Percentiles rank a stretch among this genome's conserved stretches.
These are phyloP conservation scores for Trachelipus rathkii DNA, from an alignment of 1,140 invertebrate genomes.

Conservation along the genomic window DNA sequence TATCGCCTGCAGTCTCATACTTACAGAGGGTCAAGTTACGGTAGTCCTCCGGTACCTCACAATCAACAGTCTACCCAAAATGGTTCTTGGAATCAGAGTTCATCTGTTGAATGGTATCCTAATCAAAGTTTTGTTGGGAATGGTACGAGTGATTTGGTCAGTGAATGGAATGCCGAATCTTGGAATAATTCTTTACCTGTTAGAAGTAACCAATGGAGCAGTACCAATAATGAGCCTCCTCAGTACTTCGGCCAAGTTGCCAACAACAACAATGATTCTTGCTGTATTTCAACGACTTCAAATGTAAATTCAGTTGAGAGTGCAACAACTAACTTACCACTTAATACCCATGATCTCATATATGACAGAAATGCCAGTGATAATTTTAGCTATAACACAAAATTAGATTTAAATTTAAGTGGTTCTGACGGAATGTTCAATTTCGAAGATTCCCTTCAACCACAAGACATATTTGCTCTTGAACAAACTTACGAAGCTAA, in stretches of 20 bases:
- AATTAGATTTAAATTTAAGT: background rate
- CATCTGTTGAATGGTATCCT: background rate
- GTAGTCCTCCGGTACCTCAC: background rate
- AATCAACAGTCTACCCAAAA: background rate
- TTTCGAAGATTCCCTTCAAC: background rate
- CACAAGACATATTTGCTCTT: background rate
- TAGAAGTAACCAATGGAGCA: background rate
- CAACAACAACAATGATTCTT: background rate
- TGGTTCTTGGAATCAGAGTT: background rate
- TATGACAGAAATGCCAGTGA: background rate
- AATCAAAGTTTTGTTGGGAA: background rate
- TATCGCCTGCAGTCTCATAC: background rate
- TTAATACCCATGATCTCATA: constrained; percentile 4
- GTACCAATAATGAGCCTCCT: background rate
- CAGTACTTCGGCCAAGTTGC: background rate
- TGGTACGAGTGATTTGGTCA: background rate
- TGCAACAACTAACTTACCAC: background rate
- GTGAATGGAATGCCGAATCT: background rate
- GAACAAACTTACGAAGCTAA: background rate
- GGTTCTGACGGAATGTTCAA: background rate
- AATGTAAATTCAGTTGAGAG: background rate
- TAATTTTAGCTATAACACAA: background rate
- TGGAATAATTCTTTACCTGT: background rate
- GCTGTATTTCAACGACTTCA: background rate
- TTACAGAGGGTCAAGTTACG: background rate